These are phyloP conservation scores for Nemopilema nomurai DNA, from an alignment of 30 jellyfish, hydroid and myxozoan genomes.

Conservation along the genomic window DNA sequence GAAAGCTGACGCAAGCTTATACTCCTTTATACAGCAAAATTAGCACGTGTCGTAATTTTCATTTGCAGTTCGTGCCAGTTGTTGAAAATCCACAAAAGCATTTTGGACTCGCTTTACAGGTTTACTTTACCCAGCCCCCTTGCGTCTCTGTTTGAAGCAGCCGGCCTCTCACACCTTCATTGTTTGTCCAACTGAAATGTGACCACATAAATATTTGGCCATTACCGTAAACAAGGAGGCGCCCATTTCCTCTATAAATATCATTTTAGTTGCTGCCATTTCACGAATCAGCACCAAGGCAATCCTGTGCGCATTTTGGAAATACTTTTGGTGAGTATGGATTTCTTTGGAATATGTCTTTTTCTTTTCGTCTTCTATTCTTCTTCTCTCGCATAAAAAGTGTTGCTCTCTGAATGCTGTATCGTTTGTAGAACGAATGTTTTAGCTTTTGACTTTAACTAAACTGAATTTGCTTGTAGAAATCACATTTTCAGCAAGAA, in stretches of 20 bases:
- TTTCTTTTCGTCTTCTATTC: neutral
- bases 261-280: neutral
- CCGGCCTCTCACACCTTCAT: neutral
- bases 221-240: neutral
- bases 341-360: neutral
- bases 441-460: no score
- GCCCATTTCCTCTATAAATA: neutral
- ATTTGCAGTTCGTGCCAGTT: neutral
- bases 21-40: neutral
- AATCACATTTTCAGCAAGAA: neutral
- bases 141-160: neutral
- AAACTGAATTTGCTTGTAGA: neutral
- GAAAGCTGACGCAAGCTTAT: no score
- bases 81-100: neutral
- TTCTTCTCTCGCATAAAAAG: neutral
- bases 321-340: neutral
- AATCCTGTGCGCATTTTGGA: neutral
- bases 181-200: neutral
- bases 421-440: no score
- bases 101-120: neutral
- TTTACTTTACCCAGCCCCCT: neutral
- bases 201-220: neutral
- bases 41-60: neutral
- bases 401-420: no score
- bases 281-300: neutral